Base-by-base conservation (phyloP, 2,113 vertebrate genomes). In the Cavia aperea region DNA sequence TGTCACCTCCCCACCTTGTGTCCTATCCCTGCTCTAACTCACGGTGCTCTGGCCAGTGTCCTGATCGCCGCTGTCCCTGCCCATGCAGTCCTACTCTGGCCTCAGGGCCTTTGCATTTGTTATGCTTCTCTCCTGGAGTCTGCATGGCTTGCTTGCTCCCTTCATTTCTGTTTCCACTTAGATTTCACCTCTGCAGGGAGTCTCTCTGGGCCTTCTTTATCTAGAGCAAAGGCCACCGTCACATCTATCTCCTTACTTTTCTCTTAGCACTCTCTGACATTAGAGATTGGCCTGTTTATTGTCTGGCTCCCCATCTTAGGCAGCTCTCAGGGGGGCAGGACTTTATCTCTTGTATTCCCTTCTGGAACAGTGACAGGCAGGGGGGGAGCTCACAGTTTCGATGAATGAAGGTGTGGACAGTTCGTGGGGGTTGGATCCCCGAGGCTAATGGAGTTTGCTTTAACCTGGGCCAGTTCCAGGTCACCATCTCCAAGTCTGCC, bases 401-500 rank as follows among this genome's bases (percentile, higher is more conserved):
- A 29, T 2, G 62, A 33, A 54, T 51, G 85, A 31, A 73, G 14
- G n/a, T 9, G 0, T 4, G 51, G 94, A 23, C 49, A 56, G 77
- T 8, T 10, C 4, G 39, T 39, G 39, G 39, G 39, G 3, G 0
- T 2, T 24, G 79, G 24, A 75, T 46, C 33, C 3, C 14, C 68
- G 33, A 18, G 13, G 46, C 58, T 93, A 51, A 92, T 1, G 14
- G 62, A 54, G 5, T 95, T 96, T 91, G 29, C 63, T 8, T 92
- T 94, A 70, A 86, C 51, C 82, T 46, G 51, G 86, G 81, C 62
- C 94, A 98, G 97, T 66, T 97, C 62, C 68, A 29, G 18, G 85
- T 97, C 83, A 88, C 89, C 26, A 96, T 98, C 72, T 96, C 96
- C n/a, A 97, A 93, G 79, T 96, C 97, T 31, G 96, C 97, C 66